phyloP scores from a whole-genome alignment of 2,888 invertebrate genomes.

The Cantharis rustica region DNA sequence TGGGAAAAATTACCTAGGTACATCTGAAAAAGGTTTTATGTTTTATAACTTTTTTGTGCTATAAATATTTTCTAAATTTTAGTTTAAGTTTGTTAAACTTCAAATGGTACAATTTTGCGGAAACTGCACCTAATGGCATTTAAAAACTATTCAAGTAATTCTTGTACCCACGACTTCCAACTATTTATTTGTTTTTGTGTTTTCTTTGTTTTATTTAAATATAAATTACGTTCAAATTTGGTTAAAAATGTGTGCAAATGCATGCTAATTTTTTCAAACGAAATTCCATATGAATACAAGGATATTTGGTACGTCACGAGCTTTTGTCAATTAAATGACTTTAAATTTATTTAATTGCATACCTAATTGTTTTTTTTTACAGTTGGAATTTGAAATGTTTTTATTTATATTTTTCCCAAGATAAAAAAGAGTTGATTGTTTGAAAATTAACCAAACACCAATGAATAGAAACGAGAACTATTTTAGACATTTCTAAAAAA shows the following conservation, averaged over 20 bases:
- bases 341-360: background rate
- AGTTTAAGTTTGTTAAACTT: background rate
- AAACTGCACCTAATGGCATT: background rate
- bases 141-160: background rate
- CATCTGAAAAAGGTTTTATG: too few relatives aligned
- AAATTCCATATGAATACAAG: background rate
- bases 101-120: background rate
- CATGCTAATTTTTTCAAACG: background rate
- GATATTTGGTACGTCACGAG: background rate
- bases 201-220: too few relatives aligned
- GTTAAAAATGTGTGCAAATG: background rate
- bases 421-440: background rate
- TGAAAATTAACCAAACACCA: background rate
- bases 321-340: background rate
- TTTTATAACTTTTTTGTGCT: background rate
- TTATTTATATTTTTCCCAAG: background rate
- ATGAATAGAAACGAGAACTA: background rate
- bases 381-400: background rate
- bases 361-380: background rate
- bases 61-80: background rate
- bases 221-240: background rate
- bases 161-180: background rate
- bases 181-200: too few relatives aligned
- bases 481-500: background rate
- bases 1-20: background rate